Evolutionary conservation across 1,140 invertebrate species (phyloP).

Genomic region (Cataglyphis hispanica): DNA sequence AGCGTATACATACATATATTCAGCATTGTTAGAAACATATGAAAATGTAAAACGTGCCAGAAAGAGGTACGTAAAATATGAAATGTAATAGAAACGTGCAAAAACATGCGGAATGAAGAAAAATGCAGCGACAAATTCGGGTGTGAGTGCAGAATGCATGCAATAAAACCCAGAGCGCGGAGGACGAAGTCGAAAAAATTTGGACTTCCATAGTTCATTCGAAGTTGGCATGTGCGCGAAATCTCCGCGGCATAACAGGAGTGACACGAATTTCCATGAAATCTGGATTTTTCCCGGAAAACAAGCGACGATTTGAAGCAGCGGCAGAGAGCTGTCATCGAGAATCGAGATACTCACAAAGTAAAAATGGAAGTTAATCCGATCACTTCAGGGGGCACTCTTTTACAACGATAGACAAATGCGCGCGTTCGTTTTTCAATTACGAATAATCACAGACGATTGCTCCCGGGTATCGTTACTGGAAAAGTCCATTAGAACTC

Average conservation of each 20-base stretch:
- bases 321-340: constrained; percentile 41
- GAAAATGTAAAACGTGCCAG: constrained; percentile 18
- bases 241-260: constrained; percentile 41
- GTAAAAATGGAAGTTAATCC: constrained; percentile 44
- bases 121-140: constrained; percentile 38
- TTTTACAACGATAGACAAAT: constrained; percentile 34
- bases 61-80: background rate
- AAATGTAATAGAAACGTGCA: constrained; percentile 20
- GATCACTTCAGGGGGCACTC: constrained; percentile 24
- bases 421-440: constrained; percentile 34
- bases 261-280: constrained; percentile 51
- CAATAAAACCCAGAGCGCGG: constrained; percentile 31
- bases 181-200: constrained; percentile 52
- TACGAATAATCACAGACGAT: constrained; percentile 30
- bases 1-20: background rate
- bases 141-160: background rate
- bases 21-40: background rate
- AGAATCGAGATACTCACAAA: constrained; percentile 39
- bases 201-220: constrained; percentile 43
- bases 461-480: constrained; percentile 39
- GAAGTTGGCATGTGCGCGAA: constrained; percentile 47
- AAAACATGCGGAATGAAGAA: constrained; percentile 33
- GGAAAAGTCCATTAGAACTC: constrained; percentile 21
- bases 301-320: constrained; percentile 50
- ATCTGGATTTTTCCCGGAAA: constrained; percentile 52